Conservation (phyloP, 2,888 invertebrate genomes). For the Trissoscelio sp. region DNA sequence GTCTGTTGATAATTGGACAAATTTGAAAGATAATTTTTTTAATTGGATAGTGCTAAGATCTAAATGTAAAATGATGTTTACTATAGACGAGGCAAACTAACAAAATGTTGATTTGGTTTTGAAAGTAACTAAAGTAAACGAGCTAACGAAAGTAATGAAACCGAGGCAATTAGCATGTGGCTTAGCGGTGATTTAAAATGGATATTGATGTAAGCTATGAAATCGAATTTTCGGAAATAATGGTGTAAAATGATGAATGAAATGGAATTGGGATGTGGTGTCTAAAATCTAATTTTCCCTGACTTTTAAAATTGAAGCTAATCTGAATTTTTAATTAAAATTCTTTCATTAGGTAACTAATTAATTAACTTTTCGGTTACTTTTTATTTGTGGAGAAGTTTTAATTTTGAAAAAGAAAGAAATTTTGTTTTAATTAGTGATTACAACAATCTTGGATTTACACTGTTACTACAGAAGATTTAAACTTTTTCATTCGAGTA, state of each 20-base stretch:
- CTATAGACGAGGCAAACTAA: background rate
- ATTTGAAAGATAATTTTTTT: background rate
- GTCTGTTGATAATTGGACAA: no score
- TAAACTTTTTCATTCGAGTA: background rate
- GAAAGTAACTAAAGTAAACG: constrained; percentile 12
- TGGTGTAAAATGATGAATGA: no score
- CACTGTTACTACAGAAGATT: constrained; percentile 4
- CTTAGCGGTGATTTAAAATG: constrained; percentile 21
- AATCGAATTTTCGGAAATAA: constrained; percentile 4
- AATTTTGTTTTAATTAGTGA: no score
- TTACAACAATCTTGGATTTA: no score
- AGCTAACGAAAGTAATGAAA: constrained; percentile 28
- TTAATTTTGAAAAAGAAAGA: no score
- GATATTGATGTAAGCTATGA: constrained; percentile 20
- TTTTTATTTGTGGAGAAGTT: no score
- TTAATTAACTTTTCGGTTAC: no score
- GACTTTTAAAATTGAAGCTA: no score
- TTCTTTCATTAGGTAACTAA: no score
- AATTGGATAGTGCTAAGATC: background rate
- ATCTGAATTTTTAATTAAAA: no score
- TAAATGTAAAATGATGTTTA: constrained; percentile 2
- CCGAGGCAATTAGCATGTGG: constrained; percentile 38
- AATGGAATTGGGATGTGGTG: no score
- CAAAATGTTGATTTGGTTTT: background rate
- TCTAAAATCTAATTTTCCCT: no score